Conservation (phyloP, 2,797 vertebrate genomes). For the Petrocephalus schoutedeni region DNA sequence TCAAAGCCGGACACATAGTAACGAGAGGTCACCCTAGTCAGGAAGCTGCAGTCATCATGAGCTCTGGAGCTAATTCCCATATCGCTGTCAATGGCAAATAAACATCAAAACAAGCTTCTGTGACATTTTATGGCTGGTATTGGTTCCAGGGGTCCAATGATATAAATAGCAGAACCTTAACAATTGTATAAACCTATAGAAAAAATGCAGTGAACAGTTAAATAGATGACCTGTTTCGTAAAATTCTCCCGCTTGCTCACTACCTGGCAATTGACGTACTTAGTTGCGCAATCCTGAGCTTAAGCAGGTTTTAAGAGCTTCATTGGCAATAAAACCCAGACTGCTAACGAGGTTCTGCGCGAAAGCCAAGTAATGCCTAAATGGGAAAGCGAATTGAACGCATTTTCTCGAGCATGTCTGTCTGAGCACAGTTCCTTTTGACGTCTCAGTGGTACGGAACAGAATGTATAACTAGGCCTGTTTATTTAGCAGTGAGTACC, state of each 20-base stretch:
- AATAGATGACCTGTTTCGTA: background rate
- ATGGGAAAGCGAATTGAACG: background rate
- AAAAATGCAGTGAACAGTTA: background rate
- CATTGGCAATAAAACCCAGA: background rate
- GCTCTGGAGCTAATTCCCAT: background rate
- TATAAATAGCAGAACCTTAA: background rate
- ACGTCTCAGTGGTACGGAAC: background rate
- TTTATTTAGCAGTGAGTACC: background rate
- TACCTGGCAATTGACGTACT: background rate
- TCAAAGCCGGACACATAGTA: background rate
- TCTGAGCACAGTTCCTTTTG: background rate
- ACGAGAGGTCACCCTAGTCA: background rate
- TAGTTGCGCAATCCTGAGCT: background rate
- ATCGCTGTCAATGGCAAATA: background rate
- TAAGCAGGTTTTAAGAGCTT: background rate
- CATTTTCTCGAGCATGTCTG: background rate
- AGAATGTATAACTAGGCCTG: background rate
- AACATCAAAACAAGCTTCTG: background rate
- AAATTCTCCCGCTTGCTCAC: background rate
- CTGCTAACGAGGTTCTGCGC: background rate
- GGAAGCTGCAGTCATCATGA: background rate
- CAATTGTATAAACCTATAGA: background rate
- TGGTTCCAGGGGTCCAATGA: background rate
- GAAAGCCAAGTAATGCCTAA: background rate
- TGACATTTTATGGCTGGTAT: background rate